These are phyloP conservation scores for Crypturellus tataupa DNA, from an alignment of 2,797 vertebrate genomes.

Conservation along the genomic window DNA sequence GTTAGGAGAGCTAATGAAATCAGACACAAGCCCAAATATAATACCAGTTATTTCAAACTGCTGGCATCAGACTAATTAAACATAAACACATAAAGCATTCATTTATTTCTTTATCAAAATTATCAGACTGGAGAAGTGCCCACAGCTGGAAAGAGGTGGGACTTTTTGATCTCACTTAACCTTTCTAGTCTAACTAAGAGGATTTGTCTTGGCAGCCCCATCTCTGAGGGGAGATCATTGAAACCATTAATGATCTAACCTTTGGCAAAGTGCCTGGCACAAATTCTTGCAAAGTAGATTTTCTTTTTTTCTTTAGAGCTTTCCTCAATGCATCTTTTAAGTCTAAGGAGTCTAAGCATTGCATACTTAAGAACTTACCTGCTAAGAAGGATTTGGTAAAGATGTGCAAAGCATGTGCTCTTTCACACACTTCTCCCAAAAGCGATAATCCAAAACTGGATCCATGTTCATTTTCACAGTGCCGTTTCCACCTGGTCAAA, in stretches of 20 bases:
- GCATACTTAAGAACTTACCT: background rate
- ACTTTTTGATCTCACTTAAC: slow-evolving; percentile 74
- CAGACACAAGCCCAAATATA: slow-evolving; percentile 41
- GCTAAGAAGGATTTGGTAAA: background rate
- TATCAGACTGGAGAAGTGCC: slow-evolving; percentile 42
- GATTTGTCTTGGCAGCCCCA: slow-evolving; percentile 64
- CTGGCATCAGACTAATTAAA: slow-evolving; percentile 60
- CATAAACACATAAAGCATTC: slow-evolving; percentile 64
- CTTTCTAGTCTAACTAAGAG: slow-evolving; percentile 63
- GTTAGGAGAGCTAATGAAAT: slow-evolving; percentile 56
- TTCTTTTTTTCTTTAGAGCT: slow-evolving; percentile 5
- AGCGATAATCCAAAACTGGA: background rate
- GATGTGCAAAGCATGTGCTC: background rate
- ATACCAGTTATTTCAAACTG: slow-evolving; percentile 47
- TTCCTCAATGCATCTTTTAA: background rate
- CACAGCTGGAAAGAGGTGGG: slow-evolving; percentile 60
- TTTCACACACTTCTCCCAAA: background rate
- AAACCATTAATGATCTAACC: slow-evolving; percentile 55
- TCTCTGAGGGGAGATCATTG: slow-evolving; percentile 57
- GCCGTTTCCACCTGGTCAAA: background rate
- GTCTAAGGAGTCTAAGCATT: background rate
- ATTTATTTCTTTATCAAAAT: slow-evolving; percentile 66
- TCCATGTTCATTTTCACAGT: background rate
- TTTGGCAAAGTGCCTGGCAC: slow-evolving; percentile 62
- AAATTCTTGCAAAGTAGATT: slow-evolving; percentile 10